A percentile compares a stretch with the other conserved stretches of the same genome.
These are phyloP conservation scores for Lutjanus argentimaculatus DNA, from an alignment of 2,797 vertebrate genomes.

Conservation along the genomic window DNA sequence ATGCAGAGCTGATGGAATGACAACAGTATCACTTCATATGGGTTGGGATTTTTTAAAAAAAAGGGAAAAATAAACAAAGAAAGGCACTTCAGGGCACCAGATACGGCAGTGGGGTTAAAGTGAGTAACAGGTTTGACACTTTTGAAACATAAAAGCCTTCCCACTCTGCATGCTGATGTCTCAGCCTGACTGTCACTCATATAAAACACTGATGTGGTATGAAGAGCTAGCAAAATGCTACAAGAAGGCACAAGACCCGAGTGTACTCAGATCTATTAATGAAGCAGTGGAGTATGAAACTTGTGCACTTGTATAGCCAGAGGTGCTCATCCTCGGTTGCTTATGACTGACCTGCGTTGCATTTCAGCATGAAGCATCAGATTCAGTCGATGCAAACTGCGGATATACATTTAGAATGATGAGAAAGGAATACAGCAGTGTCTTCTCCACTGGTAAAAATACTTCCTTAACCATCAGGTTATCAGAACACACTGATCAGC, in stretches of 20 bases:
- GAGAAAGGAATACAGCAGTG: neutral
- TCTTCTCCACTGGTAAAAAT: neutral
- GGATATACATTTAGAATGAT: neutral
- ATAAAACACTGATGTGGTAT: constrained; percentile 28
- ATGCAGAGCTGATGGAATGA: constrained; percentile 34
- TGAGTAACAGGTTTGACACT: constrained; percentile 41
- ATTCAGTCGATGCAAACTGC: neutral
- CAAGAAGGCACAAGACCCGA: constrained; percentile 56
- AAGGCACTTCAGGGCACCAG: constrained; percentile 80
- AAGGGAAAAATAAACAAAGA: constrained; percentile 8
- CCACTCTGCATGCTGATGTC: constrained; percentile 3
- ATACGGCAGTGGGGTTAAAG: constrained; percentile 69
- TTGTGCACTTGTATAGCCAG: neutral
- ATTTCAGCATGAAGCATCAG: neutral
- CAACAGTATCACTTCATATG: constrained; percentile 21
- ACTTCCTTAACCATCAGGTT: constrained; percentile 1
- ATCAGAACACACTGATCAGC: neutral
- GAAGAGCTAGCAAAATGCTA: constrained; percentile 11
- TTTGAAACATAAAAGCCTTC: constrained; percentile 28
- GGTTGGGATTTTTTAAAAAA: neutral
- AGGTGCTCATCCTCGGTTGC: neutral
- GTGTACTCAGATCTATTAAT: neutral
- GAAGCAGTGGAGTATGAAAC: constrained; percentile 11
- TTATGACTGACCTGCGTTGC: neutral
- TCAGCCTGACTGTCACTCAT: constrained; percentile 13